Evolutionary conservation across 2,888 invertebrate species (phyloP), one percentile per base, ranked within the genome.

Genomic region (Crepidodera aurea): DNA sequence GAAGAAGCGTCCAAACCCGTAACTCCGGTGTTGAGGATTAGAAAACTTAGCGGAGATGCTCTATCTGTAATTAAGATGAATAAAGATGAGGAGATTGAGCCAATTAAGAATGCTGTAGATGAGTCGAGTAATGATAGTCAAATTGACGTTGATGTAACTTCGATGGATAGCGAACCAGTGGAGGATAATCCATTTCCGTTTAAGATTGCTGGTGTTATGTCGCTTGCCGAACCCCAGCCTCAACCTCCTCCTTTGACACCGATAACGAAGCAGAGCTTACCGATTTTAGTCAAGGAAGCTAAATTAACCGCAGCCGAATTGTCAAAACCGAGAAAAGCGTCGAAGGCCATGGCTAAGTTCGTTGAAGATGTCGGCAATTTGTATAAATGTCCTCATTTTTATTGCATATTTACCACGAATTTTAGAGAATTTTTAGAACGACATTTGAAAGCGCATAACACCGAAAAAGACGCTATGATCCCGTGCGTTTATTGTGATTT

Each of bases 351-450:
- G 79, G 64, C 62, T 13, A 73, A 72, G 48, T 75, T 77, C 42
- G 51, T 75, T 15, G 60, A 66, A 27, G 65, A 64, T 16, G 70
- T 73, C 5, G 71, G 76, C 2, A 81, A 84, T 34, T 73, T 86
- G 8, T 87, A 83, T 69, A 87, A 87, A 67, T 88, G 87, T 68
- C 86, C 86, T 77, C 80, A 78, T 2, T 77, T 76, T 1, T 73
- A 76, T n/a, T 88, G 87, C 69, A 70, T 75, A 1, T 87, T 80
- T 62, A 78, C 83, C 0, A 83, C 84, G 0, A 80, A 83, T 40
- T 65, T 64, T 22, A 62, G 72, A 5, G 68, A 73, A 0, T 66
- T 76, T 1, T 83, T 84, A 65, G 73, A 78, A 1, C 61, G 71
- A 1, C 87, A 87, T 72, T 75, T 83, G 46, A 67, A 71, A 5